A percentile compares a stretch with the other conserved stretches of the same genome.
phyloP scores from a whole-genome alignment of 2,113 vertebrate genomes.

The Leptodactylus fuscus region DNA sequence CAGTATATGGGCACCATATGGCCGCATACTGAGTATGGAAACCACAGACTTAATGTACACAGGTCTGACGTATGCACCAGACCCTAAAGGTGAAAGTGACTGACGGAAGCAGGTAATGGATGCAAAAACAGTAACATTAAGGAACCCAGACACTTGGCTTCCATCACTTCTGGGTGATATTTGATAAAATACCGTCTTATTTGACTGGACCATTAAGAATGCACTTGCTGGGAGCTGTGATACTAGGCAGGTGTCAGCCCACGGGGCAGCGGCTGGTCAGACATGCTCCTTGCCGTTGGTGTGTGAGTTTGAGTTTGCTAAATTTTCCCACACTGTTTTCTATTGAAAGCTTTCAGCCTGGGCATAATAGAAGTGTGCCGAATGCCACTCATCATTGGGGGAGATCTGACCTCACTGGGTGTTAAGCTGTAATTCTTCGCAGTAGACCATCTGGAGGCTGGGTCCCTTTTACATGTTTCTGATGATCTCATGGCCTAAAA shows the following conservation, averaged over 20 bases:
- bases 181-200: not conserved
- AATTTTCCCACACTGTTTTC: slow-evolving; percentile 36
- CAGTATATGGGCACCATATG: too few species aligned
- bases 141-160: not conserved
- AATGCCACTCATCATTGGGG: slow-evolving; percentile 26
- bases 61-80: too few species aligned
- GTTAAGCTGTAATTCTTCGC: slow-evolving; percentile 36
- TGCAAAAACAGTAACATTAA: too few species aligned
- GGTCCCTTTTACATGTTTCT: not conserved
- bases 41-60: too few species aligned
- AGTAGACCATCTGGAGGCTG: slow-evolving; percentile 28
- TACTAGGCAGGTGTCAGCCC: slow-evolving; percentile 19
- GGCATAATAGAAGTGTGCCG: slow-evolving; percentile 54
- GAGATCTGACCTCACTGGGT: slow-evolving; percentile 26
- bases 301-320: slow-evolving; percentile 14
- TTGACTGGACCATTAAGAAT: not conserved
- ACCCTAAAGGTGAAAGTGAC: too few species aligned
- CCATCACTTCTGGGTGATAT: not conserved
- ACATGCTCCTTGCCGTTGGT: slow-evolving; percentile 6
- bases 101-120: too few species aligned
- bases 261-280: not conserved
- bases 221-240: not conserved
- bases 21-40: too few species aligned
- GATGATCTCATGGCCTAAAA: slow-evolving; percentile 47
- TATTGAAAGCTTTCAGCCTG: not conserved